Evolutionary conservation across 1,140 invertebrate genomes (phyloP), one percentile per base, ranked within the genome.

Genomic region (Arctopsyche grandis): DNA sequence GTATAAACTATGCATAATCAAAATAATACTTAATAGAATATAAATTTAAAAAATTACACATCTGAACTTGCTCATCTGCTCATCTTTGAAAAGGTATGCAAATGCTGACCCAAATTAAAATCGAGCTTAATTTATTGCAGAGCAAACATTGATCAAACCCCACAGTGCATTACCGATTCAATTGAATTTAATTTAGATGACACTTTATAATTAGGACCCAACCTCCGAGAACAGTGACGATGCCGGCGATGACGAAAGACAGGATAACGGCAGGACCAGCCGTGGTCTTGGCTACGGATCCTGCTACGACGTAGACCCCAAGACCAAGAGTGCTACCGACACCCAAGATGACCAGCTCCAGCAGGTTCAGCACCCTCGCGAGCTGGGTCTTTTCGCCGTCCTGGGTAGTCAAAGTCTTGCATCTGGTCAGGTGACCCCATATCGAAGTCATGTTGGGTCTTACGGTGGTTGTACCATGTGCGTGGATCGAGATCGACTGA

Each of bases 291-390:
- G 96, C 96, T 0, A 98, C 96, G 69, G 94, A 91, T 14, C 96
- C 97, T 9, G 95, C 95, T 24, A 98, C 88, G 0, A 98, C 95
- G 86, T 98, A 98, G 10, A 98, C 95, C 0, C 97, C 97, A n/a
- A 98, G 89, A 0, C 96, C 97, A 0, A 98, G 88, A 0, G 96
- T 98, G 76, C 94, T 93, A 9, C 96, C 97, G 29, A 98, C 94
- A 0, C 96, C 95, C 5, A 97, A 87, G 0, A 92, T 92, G 0
- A 93, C 95, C 3, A 97, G 88, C 86, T 97, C 95, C 16, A 95
- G 83, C 0, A 95, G 87, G 9, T 90, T 92, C 12, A 98, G 88
- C 12, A 95, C 94, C 82, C 96, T 86, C 0, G 92, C 91, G 74
- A 98, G 87, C 84, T 92, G 89, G 0, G 21, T 66, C 14, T 92